Base-by-base conservation (phyloP, 2,797 vertebrate genomes). In the Helostoma temminkii region DNA sequence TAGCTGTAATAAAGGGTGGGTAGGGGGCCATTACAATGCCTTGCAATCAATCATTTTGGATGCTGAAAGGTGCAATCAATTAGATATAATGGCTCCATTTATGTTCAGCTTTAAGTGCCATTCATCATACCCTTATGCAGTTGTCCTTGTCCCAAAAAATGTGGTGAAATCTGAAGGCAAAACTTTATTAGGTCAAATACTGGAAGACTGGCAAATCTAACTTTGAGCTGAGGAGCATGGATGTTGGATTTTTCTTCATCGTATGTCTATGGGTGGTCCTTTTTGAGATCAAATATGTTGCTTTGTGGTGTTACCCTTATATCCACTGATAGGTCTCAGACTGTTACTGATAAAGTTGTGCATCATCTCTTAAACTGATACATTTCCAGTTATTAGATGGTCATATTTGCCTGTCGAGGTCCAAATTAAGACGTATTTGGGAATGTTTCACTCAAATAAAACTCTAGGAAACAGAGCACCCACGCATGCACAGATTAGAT, bases 81-180 rank as follows among this genome's bases (percentile, higher is more conserved):
- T 88, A 84, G 71, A 71, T 80, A 69, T 92, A 92, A 92, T 91
- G 82, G 84, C 76, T 90, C 92, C 81, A 89, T 93, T 93, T 92
- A 83, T 88, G 88, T 88, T 91, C 59, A 32, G 70, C 72, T 77
- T 75, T 71, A 80, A 81, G 70, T 63, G 67, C 78, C 79, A 92
- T 93, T 91, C 82, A 91, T 94, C 92, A 92, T 82, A 62, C 70
- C 81, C 71, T 30, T 46, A 46, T 66, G 37, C 82, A 53, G 66
- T 63, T 37, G 60, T 84, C 85, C 84, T 88, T 85, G 85, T 85
- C 78, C 74, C 76, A 18, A 83, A 81, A 91, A 73, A 58, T 39
- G 41, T 55, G 66, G 66, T 61, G 73, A 82, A 87, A 89, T 82
- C 54, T 61, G 68, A 89, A 86, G 25, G 78, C 80, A 26, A 3